A percentile compares a stretch with the other conserved stretches of the same genome.
These are phyloP conservation scores for Acrobasis repandana DNA, from an alignment of 2,888 invertebrate genomes.

Conservation along the genomic window DNA sequence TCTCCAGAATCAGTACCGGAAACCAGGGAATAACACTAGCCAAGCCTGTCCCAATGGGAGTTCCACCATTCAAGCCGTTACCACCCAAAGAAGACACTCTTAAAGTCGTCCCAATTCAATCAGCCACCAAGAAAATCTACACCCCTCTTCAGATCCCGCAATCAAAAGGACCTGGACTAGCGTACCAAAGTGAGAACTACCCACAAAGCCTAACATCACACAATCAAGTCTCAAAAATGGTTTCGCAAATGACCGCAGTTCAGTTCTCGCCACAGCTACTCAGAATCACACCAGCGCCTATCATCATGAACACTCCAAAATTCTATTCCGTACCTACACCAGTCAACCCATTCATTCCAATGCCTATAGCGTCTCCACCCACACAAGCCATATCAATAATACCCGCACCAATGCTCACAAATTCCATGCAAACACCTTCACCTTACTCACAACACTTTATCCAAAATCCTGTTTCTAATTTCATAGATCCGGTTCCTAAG, in stretches of 20 bases:
- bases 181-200: constrained; percentile 74
- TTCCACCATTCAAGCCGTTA: constrained; percentile 91
- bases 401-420: constrained; percentile 65
- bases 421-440: constrained; percentile 57
- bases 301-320: constrained; percentile 56
- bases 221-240: constrained; percentile 73
- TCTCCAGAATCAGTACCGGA: constrained; percentile 33
- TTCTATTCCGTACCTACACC: constrained; percentile 80
- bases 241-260: constrained; percentile 72
- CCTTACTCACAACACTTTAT: constrained; percentile 51
- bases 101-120: constrained; percentile 73
- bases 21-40: constrained; percentile 71
- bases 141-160: constrained; percentile 65
- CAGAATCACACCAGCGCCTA: constrained; percentile 64
- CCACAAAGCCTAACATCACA: constrained; percentile 54
- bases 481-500: constrained; percentile 77
- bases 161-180: constrained; percentile 63
- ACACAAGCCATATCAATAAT: constrained; percentile 64
- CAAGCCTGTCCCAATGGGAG: constrained; percentile 82
- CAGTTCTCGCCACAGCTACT: constrained; percentile 55
- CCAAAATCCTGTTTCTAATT: constrained; percentile 75
- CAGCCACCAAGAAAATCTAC: constrained; percentile 62
- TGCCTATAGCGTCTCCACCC: constrained; percentile 56
- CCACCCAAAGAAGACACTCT: constrained; percentile 85
- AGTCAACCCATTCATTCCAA: constrained; percentile 79